Conservation (phyloP, 2,888 invertebrate genomes). For the Cephalotes varians region DNA sequence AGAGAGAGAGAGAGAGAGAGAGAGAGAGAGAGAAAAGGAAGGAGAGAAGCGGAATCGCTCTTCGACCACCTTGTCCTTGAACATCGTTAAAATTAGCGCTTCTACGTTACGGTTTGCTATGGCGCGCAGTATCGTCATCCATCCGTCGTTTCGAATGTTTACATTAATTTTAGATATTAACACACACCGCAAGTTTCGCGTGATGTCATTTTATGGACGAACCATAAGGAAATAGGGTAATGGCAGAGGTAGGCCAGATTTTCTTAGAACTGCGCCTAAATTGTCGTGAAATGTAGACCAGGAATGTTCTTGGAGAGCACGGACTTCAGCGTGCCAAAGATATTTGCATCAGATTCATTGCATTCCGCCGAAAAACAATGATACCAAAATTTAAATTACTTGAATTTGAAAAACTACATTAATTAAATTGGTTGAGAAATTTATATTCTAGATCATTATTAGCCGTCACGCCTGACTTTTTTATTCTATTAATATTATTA, state of each 20-base stretch:
- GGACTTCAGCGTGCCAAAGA: conserved; percentile 14
- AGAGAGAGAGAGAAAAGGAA: neutral
- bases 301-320: conserved; percentile 9
- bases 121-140: conserved; percentile 16
- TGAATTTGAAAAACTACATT: neutral
- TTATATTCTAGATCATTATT: neutral
- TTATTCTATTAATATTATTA: neutral
- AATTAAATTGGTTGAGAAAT: neutral
- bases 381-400: neutral
- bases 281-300: conserved; percentile 28
- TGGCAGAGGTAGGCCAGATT: neutral
- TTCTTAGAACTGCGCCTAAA: conserved; percentile 38
- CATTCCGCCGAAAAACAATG: neutral
- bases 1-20: neutral
- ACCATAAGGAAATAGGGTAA: conserved; percentile 35
- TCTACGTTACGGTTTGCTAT: conserved; percentile 63
- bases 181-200: conserved; percentile 10
- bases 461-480: neutral
- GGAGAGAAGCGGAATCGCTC: conserved; percentile 1
- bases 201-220: conserved; percentile 60
- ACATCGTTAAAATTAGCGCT: conserved; percentile 72
- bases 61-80: conserved; percentile 69
- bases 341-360: conserved; percentile 19
- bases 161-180: conserved; percentile 67
- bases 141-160: conserved; percentile 50